Evolutionary conservation across 2,888 invertebrate genomes (phyloP).

Genomic region (Trachelus iudaicus): DNA sequence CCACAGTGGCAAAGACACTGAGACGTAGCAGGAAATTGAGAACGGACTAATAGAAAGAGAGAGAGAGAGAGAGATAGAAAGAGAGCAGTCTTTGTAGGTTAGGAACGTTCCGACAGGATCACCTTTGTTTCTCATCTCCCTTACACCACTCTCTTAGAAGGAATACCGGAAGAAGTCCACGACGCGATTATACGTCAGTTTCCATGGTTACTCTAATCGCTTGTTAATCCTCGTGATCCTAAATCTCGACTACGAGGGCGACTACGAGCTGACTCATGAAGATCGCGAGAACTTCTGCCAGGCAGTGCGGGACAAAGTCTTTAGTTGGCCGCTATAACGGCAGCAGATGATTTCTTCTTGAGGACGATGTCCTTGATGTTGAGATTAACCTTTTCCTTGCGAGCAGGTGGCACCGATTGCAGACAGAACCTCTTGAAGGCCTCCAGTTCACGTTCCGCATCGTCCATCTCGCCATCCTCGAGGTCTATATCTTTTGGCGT

Average conservation of each 20-base stretch:
- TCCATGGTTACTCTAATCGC: not conserved
- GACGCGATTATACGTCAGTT: not conserved
- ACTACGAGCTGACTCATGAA: not conserved
- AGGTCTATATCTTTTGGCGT: constrained; percentile 82
- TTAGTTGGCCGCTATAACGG: constrained; percentile 57
- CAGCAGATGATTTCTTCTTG: constrained; percentile 69
- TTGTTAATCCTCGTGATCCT: not conserved
- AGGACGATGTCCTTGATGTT: constrained; percentile 83
- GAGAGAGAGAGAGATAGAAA: not conserved
- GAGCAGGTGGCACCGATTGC: constrained; percentile 82
- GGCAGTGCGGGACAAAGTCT: constrained; percentile 14
- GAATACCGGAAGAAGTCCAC: not conserved
- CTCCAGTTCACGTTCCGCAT: constrained; percentile 84
- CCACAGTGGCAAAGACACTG: not conserved
- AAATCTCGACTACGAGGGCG: not conserved
- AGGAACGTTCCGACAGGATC: not conserved
- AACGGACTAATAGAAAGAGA: too few species aligned
- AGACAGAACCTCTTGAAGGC: constrained; percentile 89
- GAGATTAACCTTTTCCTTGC: constrained; percentile 81
- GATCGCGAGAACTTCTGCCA: not conserved
- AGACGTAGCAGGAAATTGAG: not conserved
- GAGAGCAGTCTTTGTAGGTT: not conserved
- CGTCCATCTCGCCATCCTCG: constrained; percentile 82
- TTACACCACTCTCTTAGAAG: not conserved
- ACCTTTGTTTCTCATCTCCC: not conserved